Evolutionary conservation across 2,113 vertebrate species (phyloP).

Genomic region (Amphiprion ocellaris): DNA sequence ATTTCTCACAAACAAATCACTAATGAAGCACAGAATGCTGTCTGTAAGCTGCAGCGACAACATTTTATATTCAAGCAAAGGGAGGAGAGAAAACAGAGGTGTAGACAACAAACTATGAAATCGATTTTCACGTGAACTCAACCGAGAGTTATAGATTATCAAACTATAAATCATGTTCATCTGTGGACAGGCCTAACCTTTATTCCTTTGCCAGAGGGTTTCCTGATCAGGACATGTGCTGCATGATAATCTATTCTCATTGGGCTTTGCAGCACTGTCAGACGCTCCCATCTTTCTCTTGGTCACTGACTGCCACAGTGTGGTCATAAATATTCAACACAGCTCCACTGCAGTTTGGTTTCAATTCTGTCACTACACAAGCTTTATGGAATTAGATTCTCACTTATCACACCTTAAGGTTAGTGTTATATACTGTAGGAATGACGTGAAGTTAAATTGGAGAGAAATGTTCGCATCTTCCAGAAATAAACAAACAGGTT

Average conservation of each 20-base stretch:
- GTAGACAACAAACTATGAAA: slow-evolving; percentile 4
- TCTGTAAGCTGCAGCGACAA: background rate
- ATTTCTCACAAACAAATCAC: slow-evolving; percentile 35
- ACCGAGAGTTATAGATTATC: slow-evolving; percentile 36
- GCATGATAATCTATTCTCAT: slow-evolving; percentile 66
- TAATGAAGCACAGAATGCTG: background rate
- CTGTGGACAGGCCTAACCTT: slow-evolving; percentile 66
- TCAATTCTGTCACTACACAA: slow-evolving; percentile 2
- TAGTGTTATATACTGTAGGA: background rate
- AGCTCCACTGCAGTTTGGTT: slow-evolving; percentile 26
- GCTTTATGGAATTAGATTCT: background rate
- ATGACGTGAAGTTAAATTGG: background rate
- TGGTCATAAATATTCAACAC: slow-evolving; percentile 68
- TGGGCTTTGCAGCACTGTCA: slow-evolving; percentile 53
- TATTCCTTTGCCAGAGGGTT: slow-evolving; percentile 60
- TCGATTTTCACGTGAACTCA: slow-evolving; percentile 10
- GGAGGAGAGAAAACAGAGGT: background rate
- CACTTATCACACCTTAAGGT: slow-evolving; percentile 3
- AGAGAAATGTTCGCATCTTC: background rate
- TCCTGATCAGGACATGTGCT: slow-evolving; percentile 57
- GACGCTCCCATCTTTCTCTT: slow-evolving; percentile 17
- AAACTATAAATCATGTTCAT: slow-evolving; percentile 27
- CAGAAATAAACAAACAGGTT: slow-evolving; percentile 22
- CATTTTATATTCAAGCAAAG: background rate
- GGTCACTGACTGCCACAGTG: slow-evolving; percentile 75